phyloP scores from a whole-genome alignment of 2,113 vertebrate genomes.

The Tricholaema leucomelas region DNA sequence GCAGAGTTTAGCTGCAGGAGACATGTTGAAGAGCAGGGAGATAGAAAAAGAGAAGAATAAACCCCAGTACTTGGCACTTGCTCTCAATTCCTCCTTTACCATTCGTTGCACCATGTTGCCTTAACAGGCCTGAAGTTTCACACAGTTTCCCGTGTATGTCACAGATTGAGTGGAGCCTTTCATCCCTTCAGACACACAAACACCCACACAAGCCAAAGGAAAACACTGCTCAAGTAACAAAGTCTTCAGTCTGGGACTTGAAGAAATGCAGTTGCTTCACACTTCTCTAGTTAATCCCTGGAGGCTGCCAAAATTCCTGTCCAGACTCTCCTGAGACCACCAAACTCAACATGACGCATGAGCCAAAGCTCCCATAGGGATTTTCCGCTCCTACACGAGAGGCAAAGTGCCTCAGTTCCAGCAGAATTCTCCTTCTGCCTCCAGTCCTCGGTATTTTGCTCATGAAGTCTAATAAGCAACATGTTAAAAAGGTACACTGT shows the following conservation, averaged over 20 bases:
- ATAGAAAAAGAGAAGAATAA: neutral
- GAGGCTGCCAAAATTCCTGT: neutral
- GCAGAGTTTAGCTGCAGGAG: neutral
- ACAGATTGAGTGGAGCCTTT: neutral
- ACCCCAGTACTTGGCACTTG: neutral
- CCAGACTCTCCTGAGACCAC: neutral
- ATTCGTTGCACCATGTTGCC: neutral
- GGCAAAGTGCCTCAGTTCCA: neutral
- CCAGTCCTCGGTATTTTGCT: neutral
- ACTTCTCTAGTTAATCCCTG: neutral
- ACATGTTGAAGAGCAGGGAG: neutral
- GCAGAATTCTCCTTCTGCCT: neutral
- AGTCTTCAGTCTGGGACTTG: neutral
- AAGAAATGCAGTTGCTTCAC: neutral
- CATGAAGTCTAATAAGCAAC: neutral
- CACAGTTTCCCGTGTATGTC: fast-evolving
- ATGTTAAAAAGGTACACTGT: neutral
- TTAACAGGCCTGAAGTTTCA: neutral
- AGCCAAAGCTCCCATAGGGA: neutral
- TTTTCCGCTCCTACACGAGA: neutral
- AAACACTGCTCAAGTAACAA: neutral
- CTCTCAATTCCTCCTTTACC: neutral
- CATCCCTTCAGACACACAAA: neutral
- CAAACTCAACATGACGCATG: fast-evolving
- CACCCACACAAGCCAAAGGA: neutral